A percentile compares a stretch with the other conserved stretches of the same genome.
Evolutionary conservation across 30 jellyfish, hydroid and myxozoan species (phyloP).

Genomic region (Morbakka virulenta): DNA sequence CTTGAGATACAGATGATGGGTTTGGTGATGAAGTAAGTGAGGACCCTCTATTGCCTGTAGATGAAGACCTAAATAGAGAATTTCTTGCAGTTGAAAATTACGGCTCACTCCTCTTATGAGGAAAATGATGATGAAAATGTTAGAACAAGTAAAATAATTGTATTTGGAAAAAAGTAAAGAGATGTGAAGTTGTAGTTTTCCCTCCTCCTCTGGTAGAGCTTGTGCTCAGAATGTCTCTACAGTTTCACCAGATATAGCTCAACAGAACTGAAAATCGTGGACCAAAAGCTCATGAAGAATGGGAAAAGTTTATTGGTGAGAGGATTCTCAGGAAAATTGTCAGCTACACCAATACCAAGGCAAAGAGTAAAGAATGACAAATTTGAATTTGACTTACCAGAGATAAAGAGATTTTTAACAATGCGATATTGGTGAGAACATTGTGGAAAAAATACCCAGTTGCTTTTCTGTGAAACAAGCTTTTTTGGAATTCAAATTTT

Average conservation of each 20-base stretch:
- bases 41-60: background rate
- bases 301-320: background rate
- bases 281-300: no score
- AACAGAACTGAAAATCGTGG: no score
- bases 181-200: background rate
- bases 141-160: no score
- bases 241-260: background rate
- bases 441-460: background rate
- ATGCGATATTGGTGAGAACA: background rate
- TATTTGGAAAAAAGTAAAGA: background rate
- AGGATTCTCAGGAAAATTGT: background rate
- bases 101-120: background rate
- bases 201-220: background rate
- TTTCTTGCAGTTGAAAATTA: background rate
- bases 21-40: background rate
- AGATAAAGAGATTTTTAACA: background rate
- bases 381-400: background rate
- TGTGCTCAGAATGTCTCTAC: background rate
- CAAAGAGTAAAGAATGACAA: background rate
- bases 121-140: background rate
- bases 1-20: background rate
- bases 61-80: background rate
- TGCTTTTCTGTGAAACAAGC: background rate
- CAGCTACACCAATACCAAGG: background rate
- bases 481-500: background rate